Conservation (phyloP, 2,888 invertebrate species). For the Tetropium fuscum region DNA sequence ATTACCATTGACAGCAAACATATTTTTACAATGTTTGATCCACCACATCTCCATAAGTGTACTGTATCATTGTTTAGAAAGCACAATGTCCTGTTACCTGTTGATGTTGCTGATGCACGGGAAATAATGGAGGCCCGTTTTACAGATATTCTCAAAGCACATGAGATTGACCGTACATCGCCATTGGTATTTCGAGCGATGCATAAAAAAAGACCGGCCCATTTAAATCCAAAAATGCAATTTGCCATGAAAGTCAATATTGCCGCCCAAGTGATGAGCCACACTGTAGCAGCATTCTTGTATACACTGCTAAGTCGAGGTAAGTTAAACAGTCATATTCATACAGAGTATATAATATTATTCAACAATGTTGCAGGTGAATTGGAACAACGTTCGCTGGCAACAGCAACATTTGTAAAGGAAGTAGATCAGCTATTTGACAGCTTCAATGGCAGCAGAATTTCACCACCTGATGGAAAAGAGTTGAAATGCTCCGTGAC, state of each 20-base stretch:
- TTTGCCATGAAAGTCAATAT: conserved; percentile 47
- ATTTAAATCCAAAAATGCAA: conserved; percentile 39
- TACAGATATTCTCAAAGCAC: conserved; percentile 24
- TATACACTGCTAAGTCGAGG: no score
- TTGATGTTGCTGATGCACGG: background rate
- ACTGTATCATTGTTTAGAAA: conserved; percentile 14
- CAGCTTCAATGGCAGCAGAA: no score
- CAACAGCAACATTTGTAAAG: no score
- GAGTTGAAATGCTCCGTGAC: no score
- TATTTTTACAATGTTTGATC: conserved; percentile 14
- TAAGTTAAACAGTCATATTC: no score
- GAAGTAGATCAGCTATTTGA: no score
- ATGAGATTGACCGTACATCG: conserved; percentile 27
- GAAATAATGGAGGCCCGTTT: conserved; percentile 7
- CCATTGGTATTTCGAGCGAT: conserved; percentile 32
- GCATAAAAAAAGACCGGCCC: conserved; percentile 33
- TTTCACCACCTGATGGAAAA: no score
- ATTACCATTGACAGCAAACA: conserved; percentile 11
- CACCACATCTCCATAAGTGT: conserved; percentile 24
- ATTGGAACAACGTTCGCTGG: no score
- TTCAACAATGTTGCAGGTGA: no score
- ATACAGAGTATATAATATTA: no score
- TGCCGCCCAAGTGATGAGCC: conserved; percentile 37
- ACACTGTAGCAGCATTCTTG: conserved; percentile 9
- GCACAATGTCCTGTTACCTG: conserved; percentile 13